A percentile compares a stretch with the other conserved stretches of the same genome.
phyloP scores from a whole-genome alignment of 2,113 vertebrate genomes.

The Lophotis ruficrista region DNA sequence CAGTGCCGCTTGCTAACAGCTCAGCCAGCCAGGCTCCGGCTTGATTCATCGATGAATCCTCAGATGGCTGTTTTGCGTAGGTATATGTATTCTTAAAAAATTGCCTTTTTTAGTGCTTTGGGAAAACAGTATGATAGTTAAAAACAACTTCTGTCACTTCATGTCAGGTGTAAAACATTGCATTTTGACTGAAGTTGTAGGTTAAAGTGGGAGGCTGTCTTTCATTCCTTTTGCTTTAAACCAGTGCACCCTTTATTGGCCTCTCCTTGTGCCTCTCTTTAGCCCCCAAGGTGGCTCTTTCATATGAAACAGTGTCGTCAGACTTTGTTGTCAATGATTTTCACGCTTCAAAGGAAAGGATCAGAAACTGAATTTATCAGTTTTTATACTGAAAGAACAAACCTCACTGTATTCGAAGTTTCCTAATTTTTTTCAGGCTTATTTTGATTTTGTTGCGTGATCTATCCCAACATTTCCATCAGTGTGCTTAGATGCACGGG shows the following conservation, averaged over 20 bases:
- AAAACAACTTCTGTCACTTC: not conserved
- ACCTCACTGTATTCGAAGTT: not conserved
- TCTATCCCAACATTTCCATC: accelerated
- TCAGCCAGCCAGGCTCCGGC: not conserved
- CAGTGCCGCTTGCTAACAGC: not conserved
- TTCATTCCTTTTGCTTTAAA: not conserved
- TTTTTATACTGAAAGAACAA: not conserved
- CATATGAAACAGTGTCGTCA: not conserved
- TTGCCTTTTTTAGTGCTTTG: not conserved
- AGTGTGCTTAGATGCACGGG: not conserved
- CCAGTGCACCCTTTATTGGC: not conserved
- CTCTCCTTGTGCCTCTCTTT: not conserved
- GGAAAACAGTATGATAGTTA: not conserved
- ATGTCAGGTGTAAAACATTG: not conserved
- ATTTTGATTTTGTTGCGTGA: not conserved
- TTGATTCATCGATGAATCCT: not conserved
- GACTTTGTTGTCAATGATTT: not conserved
- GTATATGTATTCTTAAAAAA: not conserved
- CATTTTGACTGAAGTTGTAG: not conserved
- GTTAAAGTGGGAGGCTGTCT: not conserved
- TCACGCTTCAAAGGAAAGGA: not conserved
- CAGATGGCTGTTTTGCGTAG: not conserved
- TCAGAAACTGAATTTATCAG: not conserved
- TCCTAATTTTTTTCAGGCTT: not conserved
- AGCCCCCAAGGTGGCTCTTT: not conserved